Conservation (phyloP, 2,888 invertebrate genomes). For the Cephus spinipes region DNA sequence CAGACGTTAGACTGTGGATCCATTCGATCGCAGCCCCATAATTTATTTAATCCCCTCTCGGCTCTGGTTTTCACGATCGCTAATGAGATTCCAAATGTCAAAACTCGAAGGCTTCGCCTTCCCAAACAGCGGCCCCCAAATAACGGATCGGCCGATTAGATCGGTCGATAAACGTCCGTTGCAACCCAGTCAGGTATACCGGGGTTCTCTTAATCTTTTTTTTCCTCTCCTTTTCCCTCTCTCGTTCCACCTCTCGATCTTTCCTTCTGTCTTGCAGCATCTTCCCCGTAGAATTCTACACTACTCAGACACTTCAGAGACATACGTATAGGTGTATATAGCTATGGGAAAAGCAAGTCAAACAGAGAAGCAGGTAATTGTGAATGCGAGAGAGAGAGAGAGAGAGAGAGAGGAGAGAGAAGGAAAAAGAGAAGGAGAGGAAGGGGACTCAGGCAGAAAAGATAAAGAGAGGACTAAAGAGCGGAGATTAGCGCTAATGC, state of each 20-base stretch:
- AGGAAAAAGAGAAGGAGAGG: not conserved
- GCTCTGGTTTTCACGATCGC: conserved; percentile 55
- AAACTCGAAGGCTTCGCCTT: conserved; percentile 55
- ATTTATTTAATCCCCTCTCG: conserved; percentile 34
- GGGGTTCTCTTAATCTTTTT: conserved; percentile 23
- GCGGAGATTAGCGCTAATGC: conserved; percentile 64
- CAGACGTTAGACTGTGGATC: not conserved
- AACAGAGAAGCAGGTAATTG: not conserved
- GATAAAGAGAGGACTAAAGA: conserved; percentile 49
- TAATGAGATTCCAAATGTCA: conserved; percentile 66
- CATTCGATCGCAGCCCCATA: not conserved
- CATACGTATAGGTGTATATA: conserved; percentile 54
- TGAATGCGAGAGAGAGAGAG: conserved; percentile 10
- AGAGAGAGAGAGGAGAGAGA: conserved; percentile 15
- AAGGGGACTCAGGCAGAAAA: conserved; percentile 33
- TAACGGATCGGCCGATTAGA: conserved; percentile 62
- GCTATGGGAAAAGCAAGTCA: not conserved
- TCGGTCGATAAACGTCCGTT: conserved; percentile 40
- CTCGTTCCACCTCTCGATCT: conserved; percentile 27
- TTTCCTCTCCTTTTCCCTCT: conserved; percentile 59
- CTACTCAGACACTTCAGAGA: conserved; percentile 60
- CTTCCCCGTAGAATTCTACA: conserved; percentile 46
- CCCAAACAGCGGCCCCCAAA: conserved; percentile 43
- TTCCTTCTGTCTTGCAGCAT: conserved; percentile 49
- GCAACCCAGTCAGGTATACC: conserved; percentile 55